Evolutionary conservation across 64 coral and sea anemone species (phyloP), one percentile per base, ranked within the genome.

Genomic region (Porites australiensis): DNA sequence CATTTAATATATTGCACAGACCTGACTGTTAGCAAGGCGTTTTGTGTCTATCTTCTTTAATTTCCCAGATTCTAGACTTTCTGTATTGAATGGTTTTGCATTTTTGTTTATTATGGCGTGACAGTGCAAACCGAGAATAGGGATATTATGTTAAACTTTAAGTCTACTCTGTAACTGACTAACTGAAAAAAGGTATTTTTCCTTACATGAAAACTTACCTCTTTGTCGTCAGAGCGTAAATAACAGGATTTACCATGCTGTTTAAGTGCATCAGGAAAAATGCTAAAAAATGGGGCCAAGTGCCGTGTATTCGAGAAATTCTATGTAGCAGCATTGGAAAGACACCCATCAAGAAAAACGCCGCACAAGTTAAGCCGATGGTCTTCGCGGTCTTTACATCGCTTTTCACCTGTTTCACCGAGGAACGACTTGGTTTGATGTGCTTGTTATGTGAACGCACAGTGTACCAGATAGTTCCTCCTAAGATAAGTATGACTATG

Each of bases 371-470:
- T 37, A 94, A 63, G 14, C 78, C 93, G 49, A 94, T 55, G 10
- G 93, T 94, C 79, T 94, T 94, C 27, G 93, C 93, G 44, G 93
- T 94, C 88, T 77, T 65, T 9, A 94, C 79, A n/a, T 94, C 93
- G 58, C 67, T 94, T 75, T 86, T 74, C 3, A 70, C 72, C 57
- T 65, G 79, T 47, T 77, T 94, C 13, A 19, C 49, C 45, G 19
- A 21, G 8, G 27, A 58, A 66, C 78, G 15, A 52, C 66, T 72
- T 47, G 93, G 65, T 46, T 37, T 44, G 13, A 90, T 70, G 22
- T 69, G 55, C 12, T 50, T 63, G 44, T 15, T 94, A 37, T 79
- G 81, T 4, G 15, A 18, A 22, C 57, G 93, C n/a, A 94, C 93
- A 7, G 59, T 82, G 20, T 69, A 66, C 87, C 93, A 94, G 43